Evolutionary conservation across 2,888 invertebrate species (phyloP), one percentile per base, ranked within the genome.

Genomic region (Nebria salina): DNA sequence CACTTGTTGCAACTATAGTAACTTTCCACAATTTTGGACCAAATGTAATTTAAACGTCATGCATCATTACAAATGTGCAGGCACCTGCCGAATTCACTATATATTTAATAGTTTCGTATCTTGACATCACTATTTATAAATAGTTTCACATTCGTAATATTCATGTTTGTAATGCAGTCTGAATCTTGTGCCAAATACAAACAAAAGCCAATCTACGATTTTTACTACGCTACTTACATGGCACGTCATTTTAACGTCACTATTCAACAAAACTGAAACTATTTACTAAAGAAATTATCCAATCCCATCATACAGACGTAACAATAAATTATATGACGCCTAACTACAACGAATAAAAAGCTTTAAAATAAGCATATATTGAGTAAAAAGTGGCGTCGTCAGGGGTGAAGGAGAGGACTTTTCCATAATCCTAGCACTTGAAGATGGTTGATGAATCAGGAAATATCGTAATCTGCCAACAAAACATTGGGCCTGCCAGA

Each of bases 371-470:
- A 34, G 34, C 5, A 34, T 34, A 34, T 34, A 34, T 5, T 34
- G 34, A 34, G 34, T 34, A 34, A 34, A 4, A 5, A 34, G 4
- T 34, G 34, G 54, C 54, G 8, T 1, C 11, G 1, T 0, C 54
- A 54, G 54, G 2, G 54, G 54, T 8, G 7, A 54, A 1, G 7
- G 54, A 1, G 54, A 54, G 13, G 0, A 11, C 7, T 54, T 54
- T 54, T 54, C 7, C 0, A 2, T 54, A 13, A 8, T 54, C 54
- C 54, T 54, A 2, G 54, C 8, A 11, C 54, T 7, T 54, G 54
- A 54, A 54, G 54, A 54, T 54, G 54, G 54, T 54, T 54, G 54
- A 54, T 54, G 54, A 54, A 54, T 54, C 54, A 54, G 54, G 54
- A 54, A 54, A 54, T 13, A 54, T 8, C 54, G 54, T 54, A 54